Conservation (phyloP, 2,113 vertebrate genomes). For the Laticauda laticaudata region DNA sequence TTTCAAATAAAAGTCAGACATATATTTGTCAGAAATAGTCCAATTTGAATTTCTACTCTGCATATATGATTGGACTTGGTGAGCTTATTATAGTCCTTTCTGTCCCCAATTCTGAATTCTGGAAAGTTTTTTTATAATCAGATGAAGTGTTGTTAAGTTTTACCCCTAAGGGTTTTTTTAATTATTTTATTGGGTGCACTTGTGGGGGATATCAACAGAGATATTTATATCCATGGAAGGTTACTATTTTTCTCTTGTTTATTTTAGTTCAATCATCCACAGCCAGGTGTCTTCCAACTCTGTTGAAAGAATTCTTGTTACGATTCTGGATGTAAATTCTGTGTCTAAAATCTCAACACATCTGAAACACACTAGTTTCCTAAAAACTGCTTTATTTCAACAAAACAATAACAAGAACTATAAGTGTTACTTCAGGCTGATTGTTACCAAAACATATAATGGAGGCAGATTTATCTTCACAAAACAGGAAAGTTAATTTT, state of each 20-base stretch:
- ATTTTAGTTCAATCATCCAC: background rate
- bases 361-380: background rate
- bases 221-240: background rate
- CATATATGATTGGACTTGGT: background rate
- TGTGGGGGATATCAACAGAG: background rate
- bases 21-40: background rate
- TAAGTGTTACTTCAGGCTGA: background rate
- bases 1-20: background rate
- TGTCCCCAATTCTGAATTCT: background rate
- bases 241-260: background rate
- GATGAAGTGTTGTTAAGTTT: background rate
- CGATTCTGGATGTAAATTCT: background rate
- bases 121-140: background rate
- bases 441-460: background rate
- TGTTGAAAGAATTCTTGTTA: background rate
- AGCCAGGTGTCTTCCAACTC: background rate
- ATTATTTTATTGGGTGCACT: too few species aligned
- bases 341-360: background rate
- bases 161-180: background rate
- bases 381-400: background rate
- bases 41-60: background rate
- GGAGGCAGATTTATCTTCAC: background rate
- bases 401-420: background rate
- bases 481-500: background rate
- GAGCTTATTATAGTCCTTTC: background rate